Conservation (phyloP, 2,888 invertebrate species). For the Baccha elongata region DNA sequence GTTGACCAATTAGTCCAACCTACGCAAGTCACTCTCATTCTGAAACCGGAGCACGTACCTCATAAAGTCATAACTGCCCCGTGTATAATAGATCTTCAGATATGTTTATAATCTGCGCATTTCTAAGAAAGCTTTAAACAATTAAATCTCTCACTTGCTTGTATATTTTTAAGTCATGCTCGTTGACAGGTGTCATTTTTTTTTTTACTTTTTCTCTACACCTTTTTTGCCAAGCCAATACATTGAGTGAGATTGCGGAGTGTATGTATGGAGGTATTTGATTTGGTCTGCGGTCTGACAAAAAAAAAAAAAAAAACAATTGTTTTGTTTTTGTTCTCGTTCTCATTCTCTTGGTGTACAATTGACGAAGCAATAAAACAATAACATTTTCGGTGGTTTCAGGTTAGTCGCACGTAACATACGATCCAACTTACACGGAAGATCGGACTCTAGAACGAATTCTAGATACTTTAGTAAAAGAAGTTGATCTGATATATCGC, state of each 20-base stretch:
- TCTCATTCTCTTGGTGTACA: conserved; percentile 21
- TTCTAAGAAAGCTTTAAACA: conserved; percentile 51
- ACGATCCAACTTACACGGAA: conserved; percentile 65
- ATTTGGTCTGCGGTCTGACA: conserved; percentile 29
- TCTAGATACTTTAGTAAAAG: conserved; percentile 49
- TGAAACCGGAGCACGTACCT: conserved; percentile 58
- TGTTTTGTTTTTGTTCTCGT: conserved; percentile 40
- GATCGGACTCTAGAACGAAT: conserved; percentile 58
- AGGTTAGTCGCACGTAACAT: conserved; percentile 64
- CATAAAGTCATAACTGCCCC: conserved; percentile 58
- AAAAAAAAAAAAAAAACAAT: conserved; percentile 47
- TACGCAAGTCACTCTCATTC: conserved; percentile 54
- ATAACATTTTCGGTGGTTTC: conserved; percentile 63
- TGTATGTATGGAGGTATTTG: conserved; percentile 10
- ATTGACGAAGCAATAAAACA: conserved; percentile 60
- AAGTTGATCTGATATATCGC: conserved; percentile 70
- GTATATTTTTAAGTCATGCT: conserved; percentile 21
- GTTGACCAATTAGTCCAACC: conserved; percentile 50
- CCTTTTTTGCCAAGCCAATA: conserved; percentile 11
- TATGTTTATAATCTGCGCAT: conserved; percentile 60
- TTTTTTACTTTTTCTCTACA: conserved; percentile 19
- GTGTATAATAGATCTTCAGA: conserved; percentile 44
- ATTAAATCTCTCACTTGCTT: background rate
- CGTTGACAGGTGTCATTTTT: conserved; percentile 66
- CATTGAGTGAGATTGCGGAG: background rate